Evolutionary conservation across 2,888 invertebrate genomes (phyloP).

Genomic region (Magallana nippona): DNA sequence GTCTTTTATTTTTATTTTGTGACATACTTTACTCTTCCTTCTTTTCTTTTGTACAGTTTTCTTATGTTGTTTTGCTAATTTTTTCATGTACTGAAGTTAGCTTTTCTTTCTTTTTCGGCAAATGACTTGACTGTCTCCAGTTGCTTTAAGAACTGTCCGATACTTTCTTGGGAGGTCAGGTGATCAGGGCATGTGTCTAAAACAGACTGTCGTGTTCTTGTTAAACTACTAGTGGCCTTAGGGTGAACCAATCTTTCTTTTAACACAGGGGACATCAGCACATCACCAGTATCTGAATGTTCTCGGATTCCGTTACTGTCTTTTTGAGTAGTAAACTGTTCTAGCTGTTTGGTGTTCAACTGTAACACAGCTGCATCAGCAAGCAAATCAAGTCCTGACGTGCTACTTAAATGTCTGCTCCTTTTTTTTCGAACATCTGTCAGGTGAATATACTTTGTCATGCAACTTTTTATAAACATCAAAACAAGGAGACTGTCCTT

Average conservation of each 20-base stretch:
- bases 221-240: neutral
- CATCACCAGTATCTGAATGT: neutral
- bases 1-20: neutral
- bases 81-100: neutral
- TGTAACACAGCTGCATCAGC: constrained; percentile 34
- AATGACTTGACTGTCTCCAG: constrained; percentile 41
- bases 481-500: constrained; percentile 47
- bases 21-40: constrained; percentile 19
- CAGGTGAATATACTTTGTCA: neutral
- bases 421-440: neutral
- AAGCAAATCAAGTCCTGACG: constrained; percentile 25
- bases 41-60: neutral
- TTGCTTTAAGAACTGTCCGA: constrained; percentile 43
- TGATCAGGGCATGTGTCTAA: constrained; percentile 44
- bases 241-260: constrained; percentile 36
- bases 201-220: neutral
- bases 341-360: neutral
- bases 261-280: constrained; percentile 18
- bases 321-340: neutral
- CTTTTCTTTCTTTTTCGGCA: constrained; percentile 39
- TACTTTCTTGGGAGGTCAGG: constrained; percentile 46
- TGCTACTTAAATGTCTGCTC: neutral
- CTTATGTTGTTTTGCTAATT: neutral
- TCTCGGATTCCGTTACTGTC: neutral
- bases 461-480: constrained; percentile 45